Evolutionary conservation across 2,113 vertebrate genomes (phyloP).

Genomic region (Redunca redunca): DNA sequence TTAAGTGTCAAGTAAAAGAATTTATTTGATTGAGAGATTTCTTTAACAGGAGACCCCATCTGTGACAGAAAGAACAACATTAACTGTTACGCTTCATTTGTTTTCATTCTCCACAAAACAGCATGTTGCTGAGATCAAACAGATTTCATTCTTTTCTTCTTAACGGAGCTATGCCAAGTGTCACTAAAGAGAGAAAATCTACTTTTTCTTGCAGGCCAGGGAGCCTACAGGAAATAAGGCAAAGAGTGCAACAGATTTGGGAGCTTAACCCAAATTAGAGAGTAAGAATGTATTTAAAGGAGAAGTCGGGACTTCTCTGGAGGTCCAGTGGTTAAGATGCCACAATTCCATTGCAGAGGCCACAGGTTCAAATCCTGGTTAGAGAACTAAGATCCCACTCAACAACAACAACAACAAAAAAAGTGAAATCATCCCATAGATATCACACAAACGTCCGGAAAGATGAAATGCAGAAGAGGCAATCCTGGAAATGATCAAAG

Average conservation of each 20-base stretch:
- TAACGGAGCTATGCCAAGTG: not conserved
- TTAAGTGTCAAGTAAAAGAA: constrained; percentile 69
- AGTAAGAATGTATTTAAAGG: not conserved
- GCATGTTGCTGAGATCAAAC: constrained; percentile 56
- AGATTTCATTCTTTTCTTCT: constrained; percentile 41
- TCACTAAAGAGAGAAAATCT: constrained; percentile 29
- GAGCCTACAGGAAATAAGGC: not conserved
- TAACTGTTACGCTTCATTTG: constrained; percentile 74
- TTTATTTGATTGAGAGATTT: constrained; percentile 70
- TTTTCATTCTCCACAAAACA: constrained; percentile 71
- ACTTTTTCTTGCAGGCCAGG: constrained; percentile 5
- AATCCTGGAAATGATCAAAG: not conserved
- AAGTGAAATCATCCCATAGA: not conserved
- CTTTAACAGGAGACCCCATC: constrained; percentile 67
- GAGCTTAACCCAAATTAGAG: constrained; percentile 13
- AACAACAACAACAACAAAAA: not conserved
- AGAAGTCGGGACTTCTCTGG: not conserved
- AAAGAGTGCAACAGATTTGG: not conserved
- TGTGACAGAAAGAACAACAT: constrained; percentile 59
- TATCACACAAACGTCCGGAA: constrained; percentile 17
- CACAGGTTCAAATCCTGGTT: not conserved
- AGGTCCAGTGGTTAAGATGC: not conserved
- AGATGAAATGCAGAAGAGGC: not conserved
- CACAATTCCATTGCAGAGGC: not conserved
- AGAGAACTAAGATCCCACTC: not conserved